phyloP scores from a whole-genome alignment of 1,140 invertebrate species.

The Eurytemora carolleeae region DNA sequence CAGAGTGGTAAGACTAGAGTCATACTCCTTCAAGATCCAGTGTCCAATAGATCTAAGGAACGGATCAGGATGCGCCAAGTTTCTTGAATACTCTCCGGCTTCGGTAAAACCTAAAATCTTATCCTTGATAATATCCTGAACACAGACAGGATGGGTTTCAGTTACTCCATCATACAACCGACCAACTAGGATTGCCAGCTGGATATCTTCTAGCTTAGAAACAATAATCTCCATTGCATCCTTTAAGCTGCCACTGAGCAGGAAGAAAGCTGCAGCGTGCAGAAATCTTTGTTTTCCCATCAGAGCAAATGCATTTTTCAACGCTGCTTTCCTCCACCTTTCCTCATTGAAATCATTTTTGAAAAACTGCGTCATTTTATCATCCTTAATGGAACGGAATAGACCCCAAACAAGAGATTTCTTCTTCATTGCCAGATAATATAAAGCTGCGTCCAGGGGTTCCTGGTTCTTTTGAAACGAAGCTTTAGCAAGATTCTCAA shows the following conservation, averaged over 20 bases:
- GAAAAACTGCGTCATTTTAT: conserved; percentile 87
- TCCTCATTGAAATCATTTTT: conserved; percentile 80
- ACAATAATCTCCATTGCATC: conserved; percentile 85
- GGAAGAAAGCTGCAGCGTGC: conserved; percentile 81
- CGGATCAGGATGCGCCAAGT: conserved; percentile 66
- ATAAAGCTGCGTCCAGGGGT: conserved; percentile 89
- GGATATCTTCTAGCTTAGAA: conserved; percentile 80
- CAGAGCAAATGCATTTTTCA: conserved; percentile 92
- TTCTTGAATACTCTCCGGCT: conserved; percentile 26
- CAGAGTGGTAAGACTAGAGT: conserved; percentile 66
- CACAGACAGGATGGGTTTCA: conserved; percentile 47
- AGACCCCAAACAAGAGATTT: conserved; percentile 89
- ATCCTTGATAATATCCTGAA: conserved; percentile 45
- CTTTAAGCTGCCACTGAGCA: conserved; percentile 72
- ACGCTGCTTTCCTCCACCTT: conserved; percentile 80
- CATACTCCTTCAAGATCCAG: conserved; percentile 86
- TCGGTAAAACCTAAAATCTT: conserved; percentile 42
- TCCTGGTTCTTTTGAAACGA: conserved; percentile 73
- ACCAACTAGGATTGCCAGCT: conserved; percentile 82
- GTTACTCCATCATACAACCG: conserved; percentile 64
- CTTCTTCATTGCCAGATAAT: conserved; percentile 96
- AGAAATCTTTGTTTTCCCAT: conserved; percentile 87
- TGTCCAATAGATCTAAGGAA: conserved; percentile 92
- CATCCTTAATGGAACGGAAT: conserved; percentile 66
- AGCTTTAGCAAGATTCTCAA: conserved; percentile 83